A percentile compares a stretch with the other conserved stretches of the same genome.
Conservation (phyloP, 2,888 invertebrate species). For the Euzophera pinguis region DNA sequence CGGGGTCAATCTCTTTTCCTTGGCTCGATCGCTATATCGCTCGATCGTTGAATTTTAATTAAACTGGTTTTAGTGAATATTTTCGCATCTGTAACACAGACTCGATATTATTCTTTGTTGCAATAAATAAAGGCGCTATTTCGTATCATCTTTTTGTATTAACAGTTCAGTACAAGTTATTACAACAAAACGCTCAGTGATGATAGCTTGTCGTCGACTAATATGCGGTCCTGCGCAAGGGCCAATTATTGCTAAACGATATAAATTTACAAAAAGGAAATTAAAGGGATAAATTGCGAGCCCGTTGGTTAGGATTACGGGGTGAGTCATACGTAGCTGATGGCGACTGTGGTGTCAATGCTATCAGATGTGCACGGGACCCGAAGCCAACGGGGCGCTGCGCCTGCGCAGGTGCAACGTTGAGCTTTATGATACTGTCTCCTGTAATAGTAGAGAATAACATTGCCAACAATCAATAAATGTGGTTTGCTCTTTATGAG, state of each 20-base stretch:
- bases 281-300: constrained; percentile 32
- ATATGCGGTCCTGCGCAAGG: constrained; percentile 37
- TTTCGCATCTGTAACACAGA: constrained; percentile 31
- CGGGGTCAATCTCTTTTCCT: constrained; percentile 71
- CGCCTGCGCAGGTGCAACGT: neutral
- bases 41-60: constrained; percentile 56
- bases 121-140: constrained; percentile 23
- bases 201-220: constrained; percentile 45
- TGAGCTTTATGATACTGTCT: constrained; percentile 11
- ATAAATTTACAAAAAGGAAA: constrained; percentile 36
- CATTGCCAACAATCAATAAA: neutral
- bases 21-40: constrained; percentile 53
- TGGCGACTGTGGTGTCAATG: constrained; percentile 29
- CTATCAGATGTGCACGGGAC: constrained; percentile 12
- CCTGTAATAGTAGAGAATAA: neutral
- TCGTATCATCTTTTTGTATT: constrained; percentile 24
- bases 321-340: constrained; percentile 30
- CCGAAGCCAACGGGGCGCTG: neutral
- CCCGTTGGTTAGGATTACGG: constrained; percentile 26
- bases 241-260: constrained; percentile 61
- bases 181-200: constrained; percentile 44
- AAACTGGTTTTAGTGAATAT: constrained; percentile 51
- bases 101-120: constrained; percentile 26
- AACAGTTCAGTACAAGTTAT: constrained; percentile 26
- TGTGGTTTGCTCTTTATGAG: neutral